Evolutionary conservation across 1,140 invertebrate genomes (phyloP), one percentile per base, ranked within the genome.

Genomic region (Drosophila kanapiae): DNA sequence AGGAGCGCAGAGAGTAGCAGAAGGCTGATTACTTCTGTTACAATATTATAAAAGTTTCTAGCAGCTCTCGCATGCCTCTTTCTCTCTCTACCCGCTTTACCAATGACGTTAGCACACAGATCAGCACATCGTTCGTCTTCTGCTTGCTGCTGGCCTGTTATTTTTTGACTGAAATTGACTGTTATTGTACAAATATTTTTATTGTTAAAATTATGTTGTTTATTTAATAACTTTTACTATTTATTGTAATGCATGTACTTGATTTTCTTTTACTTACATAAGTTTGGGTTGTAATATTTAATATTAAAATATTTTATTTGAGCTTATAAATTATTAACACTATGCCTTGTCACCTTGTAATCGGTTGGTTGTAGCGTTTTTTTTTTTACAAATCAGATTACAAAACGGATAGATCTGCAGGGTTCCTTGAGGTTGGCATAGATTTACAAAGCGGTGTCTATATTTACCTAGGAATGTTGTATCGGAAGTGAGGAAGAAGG

Each of bases 191-290:
- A n/a, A n/a, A 37, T 23, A 23, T 23, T 23, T 23, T 23, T 23
- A 1, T 23, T 23, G 23, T 18, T 35, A 18, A 13, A 35, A 9
- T 13, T 3, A 51, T 68, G 69, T 45, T 33, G 57, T 79, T 88
- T 88, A 77, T 88, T 87, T 83, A 88, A 88, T 88, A 87, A 88
- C 83, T 75, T 87, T 88, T 87, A 83, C 83, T 87, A 87, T 84
- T 87, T 87, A 91, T 91, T 91, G 48, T 69, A 75, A 90, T 88
- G 75, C 47, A 79, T 77, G 82, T 40, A 61, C 33, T 81, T 76
- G 58, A 64, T 47, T 82, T 75, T 78, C 56, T 10, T 72, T 65
- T 80, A 80, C 51, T 60, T 43, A 71, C 38, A 75, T 42, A 67
- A 23, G 38, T 62, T 75, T 43, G 18, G 49, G 43, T 64, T 79